Evolutionary conservation across 2,888 invertebrate species (phyloP).

Genomic region (Augochlorella aurata): DNA sequence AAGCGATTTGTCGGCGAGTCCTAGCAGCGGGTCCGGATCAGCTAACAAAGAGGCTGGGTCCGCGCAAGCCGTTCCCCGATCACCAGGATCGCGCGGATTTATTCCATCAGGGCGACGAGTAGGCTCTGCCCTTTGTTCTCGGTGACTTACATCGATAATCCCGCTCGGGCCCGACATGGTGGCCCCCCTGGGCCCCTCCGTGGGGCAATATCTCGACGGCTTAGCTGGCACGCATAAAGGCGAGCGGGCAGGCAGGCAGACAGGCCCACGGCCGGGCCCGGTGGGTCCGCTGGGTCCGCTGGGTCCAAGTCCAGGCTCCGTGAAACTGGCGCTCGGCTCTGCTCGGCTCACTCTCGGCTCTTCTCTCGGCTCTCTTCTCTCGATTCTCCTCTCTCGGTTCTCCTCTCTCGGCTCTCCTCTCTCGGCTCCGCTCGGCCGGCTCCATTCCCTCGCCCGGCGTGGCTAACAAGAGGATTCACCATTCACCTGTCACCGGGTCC

Average conservation of each 20-base stretch:
- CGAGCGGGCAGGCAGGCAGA: neutral
- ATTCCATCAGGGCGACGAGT: constrained; percentile 62
- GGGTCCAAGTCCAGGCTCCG: constrained; percentile 45
- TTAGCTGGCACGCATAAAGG: constrained; percentile 62
- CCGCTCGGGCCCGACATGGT: constrained; percentile 61
- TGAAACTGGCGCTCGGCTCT: constrained; percentile 64
- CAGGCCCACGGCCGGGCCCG: constrained; percentile 42
- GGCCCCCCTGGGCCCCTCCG: constrained; percentile 46
- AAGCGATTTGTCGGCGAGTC: neutral
- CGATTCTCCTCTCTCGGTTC: neutral
- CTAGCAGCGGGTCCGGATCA: neutral
- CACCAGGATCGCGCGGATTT: constrained; percentile 62
- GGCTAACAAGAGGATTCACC: constrained; percentile 80
- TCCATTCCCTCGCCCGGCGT: constrained; percentile 46
- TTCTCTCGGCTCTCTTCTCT: neutral
- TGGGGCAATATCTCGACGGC: constrained; percentile 62
- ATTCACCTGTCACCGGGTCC: constrained; percentile 80
- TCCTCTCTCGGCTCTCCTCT: constrained; percentile 14
- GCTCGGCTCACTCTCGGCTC: neutral
- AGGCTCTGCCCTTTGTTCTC: constrained; percentile 65
- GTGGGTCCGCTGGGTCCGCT: constrained; percentile 53
- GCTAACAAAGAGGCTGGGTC: neutral
- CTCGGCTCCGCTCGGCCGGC: constrained; percentile 6
- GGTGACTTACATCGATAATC: constrained; percentile 70
- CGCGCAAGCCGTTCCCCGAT: constrained; percentile 45